Percentiles rank a stretch among this genome's conserved stretches.
Evolutionary conservation across 2,797 vertebrate genomes (phyloP).

Genomic region (Lepilemur ruficaudatus): DNA sequence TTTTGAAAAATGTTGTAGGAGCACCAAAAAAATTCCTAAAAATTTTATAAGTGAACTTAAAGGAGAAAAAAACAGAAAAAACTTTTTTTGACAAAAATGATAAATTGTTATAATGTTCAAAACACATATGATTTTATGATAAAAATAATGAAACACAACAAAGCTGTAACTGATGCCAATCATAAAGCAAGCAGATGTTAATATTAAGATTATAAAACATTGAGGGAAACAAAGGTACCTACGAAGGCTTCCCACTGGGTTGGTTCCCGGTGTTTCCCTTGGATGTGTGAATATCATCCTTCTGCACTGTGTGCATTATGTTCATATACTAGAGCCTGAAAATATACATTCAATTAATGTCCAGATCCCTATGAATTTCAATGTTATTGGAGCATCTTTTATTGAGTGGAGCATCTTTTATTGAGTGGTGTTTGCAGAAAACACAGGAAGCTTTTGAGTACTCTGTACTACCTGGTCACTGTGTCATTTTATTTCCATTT

Average conservation of each 20-base stretch:
- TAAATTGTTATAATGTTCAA: not conserved
- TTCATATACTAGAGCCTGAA: not conserved
- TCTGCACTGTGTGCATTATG: not conserved
- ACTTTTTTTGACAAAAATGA: not conserved
- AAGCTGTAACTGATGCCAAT: not conserved
- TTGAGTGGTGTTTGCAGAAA: not conserved
- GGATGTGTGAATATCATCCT: not conserved
- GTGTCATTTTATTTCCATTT: conserved; percentile 32
- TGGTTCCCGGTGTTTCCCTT: not conserved
- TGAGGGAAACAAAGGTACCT: not conserved
- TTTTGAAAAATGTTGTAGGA: conserved; percentile 5
- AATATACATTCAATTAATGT: not conserved
- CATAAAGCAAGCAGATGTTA: not conserved
- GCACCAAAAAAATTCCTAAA: not conserved
- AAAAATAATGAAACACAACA: not conserved
- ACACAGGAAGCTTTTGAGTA: not conserved
- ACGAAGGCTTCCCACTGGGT: not conserved
- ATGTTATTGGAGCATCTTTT: not conserved
- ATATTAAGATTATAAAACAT: not conserved
- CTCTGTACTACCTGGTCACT: not conserved
- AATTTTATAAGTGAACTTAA: not conserved
- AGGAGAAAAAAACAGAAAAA: not conserved
- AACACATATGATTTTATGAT: conserved; percentile 30
- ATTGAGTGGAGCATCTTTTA: not conserved
- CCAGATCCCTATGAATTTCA: not conserved